Evolutionary conservation across 2,888 invertebrate species (phyloP).

Genomic region (Autographa gamma): DNA sequence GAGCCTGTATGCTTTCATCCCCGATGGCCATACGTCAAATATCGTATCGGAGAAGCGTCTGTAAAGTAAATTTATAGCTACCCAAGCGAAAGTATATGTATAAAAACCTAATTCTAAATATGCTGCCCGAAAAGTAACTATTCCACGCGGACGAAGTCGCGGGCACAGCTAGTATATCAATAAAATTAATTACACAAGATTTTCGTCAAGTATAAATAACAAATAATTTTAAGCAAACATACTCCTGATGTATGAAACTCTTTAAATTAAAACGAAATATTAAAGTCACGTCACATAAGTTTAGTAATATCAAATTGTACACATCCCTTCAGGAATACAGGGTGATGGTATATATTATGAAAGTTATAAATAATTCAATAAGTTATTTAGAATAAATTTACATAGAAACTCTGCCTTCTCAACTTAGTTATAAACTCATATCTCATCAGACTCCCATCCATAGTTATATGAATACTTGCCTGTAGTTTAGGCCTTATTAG

Average conservation of each 20-base stretch:
- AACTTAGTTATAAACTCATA: conserved; percentile 8
- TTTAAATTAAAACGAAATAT: neutral
- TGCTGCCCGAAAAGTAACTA: no score
- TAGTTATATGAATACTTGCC: neutral
- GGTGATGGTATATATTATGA: conserved; percentile 6
- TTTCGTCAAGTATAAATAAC: no score
- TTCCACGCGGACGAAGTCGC: no score
- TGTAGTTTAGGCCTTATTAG: neutral
- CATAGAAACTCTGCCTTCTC: conserved; percentile 5
- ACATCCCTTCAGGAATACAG: neutral
- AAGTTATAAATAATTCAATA: conserved; percentile 9
- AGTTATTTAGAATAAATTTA: conserved; percentile 8
- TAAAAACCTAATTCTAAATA: no score
- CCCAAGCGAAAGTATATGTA: no score
- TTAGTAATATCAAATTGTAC: neutral
- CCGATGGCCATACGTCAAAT: no score
- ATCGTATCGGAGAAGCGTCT: no score
- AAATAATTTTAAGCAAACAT: neutral
- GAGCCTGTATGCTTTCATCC: no score
- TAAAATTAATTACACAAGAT: no score
- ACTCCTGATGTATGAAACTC: neutral
- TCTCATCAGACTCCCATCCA: conserved; percentile 1
- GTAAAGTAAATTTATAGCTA: no score
- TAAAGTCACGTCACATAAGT: neutral
- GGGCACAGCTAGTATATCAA: no score